Evolutionary conservation across 2,113 vertebrate species (phyloP).

Genomic region (Cyprinodon brontotheroides): DNA sequence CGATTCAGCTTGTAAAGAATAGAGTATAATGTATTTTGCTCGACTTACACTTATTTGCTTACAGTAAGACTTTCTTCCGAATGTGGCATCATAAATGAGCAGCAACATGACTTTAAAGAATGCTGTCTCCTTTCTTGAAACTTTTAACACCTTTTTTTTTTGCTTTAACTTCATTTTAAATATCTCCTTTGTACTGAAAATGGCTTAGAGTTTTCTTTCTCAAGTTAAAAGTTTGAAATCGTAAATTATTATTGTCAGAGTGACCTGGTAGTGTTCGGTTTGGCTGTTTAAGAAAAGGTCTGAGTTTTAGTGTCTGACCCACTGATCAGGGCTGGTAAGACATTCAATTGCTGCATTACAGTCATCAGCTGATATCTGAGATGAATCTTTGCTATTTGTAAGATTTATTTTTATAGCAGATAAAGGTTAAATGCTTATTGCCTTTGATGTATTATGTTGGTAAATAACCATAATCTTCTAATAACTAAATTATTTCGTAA

Average conservation of each 20-base stretch:
- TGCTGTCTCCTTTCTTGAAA: background rate
- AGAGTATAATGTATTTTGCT: background rate
- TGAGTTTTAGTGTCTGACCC: background rate
- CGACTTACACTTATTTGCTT: background rate
- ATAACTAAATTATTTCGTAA: constrained; percentile 46
- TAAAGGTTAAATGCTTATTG: constrained; percentile 6
- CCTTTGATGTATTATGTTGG: background rate
- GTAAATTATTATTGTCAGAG: background rate
- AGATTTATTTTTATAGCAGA: background rate
- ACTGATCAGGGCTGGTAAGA: background rate
- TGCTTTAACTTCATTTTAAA: background rate
- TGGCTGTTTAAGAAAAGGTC: background rate
- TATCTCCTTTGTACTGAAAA: background rate
- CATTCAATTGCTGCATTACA: background rate
- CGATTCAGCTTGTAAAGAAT: background rate
- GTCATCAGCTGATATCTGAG: background rate
- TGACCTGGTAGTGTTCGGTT: background rate
- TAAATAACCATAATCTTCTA: constrained; percentile 57
- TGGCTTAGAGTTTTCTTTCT: background rate
- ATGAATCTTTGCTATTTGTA: background rate
- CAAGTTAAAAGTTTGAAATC: background rate
- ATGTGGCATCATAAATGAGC: background rate
- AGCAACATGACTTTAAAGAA: background rate
- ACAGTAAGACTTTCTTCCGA: background rate
- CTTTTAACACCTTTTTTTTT: background rate